Percentiles rank a stretch among this genome's conserved stretches.
Evolutionary conservation across 1,140 invertebrate species (phyloP).

Genomic region (Drosophila nikananu): DNA sequence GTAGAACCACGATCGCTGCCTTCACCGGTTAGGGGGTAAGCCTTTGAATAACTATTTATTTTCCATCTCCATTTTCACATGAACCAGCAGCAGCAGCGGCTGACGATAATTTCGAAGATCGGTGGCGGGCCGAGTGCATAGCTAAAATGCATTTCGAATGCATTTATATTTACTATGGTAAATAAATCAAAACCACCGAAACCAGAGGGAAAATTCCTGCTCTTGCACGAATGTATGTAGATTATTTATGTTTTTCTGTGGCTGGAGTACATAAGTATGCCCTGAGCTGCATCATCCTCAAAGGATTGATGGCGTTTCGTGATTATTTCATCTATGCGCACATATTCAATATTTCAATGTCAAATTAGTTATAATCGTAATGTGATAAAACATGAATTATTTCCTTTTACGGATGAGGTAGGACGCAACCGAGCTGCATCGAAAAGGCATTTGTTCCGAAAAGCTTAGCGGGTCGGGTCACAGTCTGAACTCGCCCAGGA

Average conservation of each 20-base stretch:
- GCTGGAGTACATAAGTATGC: constrained; percentile 15
- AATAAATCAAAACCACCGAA: constrained; percentile 81
- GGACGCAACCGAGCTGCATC: constrained; percentile 17
- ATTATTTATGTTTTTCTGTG: constrained; percentile 72
- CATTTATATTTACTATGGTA: constrained; percentile 76
- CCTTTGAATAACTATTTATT: constrained; percentile 75
- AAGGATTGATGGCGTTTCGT: constrained; percentile 77
- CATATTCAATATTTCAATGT: constrained; percentile 69
- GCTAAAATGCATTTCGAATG: constrained; percentile 84
- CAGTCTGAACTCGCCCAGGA: constrained; percentile 1
- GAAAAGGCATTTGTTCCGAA: constrained; percentile 19
- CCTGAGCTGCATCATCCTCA: constrained; percentile 25
- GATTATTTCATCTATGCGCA: constrained; percentile 54
- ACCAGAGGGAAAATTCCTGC: constrained; percentile 58
- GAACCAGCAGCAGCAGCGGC: constrained; percentile 14
- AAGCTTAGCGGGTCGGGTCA: background rate
- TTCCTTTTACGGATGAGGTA: constrained; percentile 7
- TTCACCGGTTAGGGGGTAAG: constrained; percentile 12
- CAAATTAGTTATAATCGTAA: constrained; percentile 78
- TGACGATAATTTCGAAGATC: constrained; percentile 64
- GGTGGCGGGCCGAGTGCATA: constrained; percentile 59
- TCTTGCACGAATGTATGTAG: constrained; percentile 14
- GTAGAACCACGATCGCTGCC: constrained; percentile 22
- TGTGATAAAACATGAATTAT: constrained; percentile 76
- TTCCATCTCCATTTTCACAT: constrained; percentile 68